Conservation (phyloP, 2,797 vertebrate genomes). For the Psittacula derbiana region DNA sequence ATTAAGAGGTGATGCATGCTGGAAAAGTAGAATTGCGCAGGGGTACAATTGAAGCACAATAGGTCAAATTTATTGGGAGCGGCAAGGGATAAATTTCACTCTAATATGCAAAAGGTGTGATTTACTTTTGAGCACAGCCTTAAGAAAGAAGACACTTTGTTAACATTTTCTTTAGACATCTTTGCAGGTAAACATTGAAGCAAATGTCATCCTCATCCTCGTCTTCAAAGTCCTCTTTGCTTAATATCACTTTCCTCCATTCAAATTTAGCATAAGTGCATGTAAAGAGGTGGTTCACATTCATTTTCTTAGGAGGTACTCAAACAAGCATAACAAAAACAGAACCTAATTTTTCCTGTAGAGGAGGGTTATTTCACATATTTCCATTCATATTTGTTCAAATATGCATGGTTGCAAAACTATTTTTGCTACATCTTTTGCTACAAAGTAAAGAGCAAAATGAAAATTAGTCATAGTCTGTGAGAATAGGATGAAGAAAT, state of each 20-base stretch:
- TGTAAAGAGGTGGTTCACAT: not conserved
- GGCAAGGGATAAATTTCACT: not conserved
- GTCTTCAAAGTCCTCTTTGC: not conserved
- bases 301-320: not conserved
- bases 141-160: not conserved
- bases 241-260: not conserved
- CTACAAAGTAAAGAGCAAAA: not conserved
- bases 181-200: not conserved
- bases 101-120: not conserved
- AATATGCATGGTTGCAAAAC: not conserved
- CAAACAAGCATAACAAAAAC: not conserved
- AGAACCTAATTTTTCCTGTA: not conserved
- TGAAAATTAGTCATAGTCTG: constrained; percentile 32
- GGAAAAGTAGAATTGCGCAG: not conserved
- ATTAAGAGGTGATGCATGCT: not conserved
- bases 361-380: not conserved
- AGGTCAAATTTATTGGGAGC: not conserved
- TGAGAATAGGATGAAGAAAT: constrained; percentile 24
- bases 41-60: not conserved
- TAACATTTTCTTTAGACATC: not conserved
- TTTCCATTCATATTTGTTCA: not conserved
- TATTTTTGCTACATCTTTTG: not conserved
- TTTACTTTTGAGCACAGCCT: not conserved
- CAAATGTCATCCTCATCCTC: not conserved
- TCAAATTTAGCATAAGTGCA: not conserved